Evolutionary conservation across 2,888 invertebrate genomes (phyloP), one percentile per base, ranked within the genome.

Genomic region (Sussaba pulchella): DNA sequence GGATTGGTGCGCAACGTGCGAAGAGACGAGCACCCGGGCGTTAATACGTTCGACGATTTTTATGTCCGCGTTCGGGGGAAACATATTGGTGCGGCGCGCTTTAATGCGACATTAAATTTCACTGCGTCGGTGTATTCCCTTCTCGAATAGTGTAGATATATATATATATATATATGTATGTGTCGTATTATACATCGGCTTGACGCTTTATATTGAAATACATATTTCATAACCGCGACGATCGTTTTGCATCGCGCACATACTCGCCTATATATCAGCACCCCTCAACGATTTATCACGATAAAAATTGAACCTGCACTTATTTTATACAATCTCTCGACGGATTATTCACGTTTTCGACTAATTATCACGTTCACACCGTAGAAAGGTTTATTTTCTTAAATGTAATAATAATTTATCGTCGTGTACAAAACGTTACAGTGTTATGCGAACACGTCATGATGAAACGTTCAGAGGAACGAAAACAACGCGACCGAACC

Each of bases 21-120:
- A 41, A 57, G 26, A 47, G 14, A 24, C 50, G 52, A 54, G 43
- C 69, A 78, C 54, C 72, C 76, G 67, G 80, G 85, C 87, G 87
- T 87, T 89, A 89, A 89, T 88, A 86, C 82, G 84, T 88, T 88
- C 86, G 87, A 88, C 88, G 85, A 89, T 89, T 89, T 90, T 90
- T 89, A 88, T 86, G 84, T 82, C 81, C 84, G 66, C 83, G 77
- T 84, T 84, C 70, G 72, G 72, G 82, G 86, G 31, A 31, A n/a
- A 87, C 87, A 89, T 88, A 89, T 90, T 88, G 89, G 85, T 82
- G 85, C 64, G 74, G 59, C 78, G 43, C 59, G 86, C 85, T 88
- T 88, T 89, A 90, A 90, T 87, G 86, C 85, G 86, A 86, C 88
- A 86, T 90, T 86, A 89, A 89, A 89, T 86, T 88, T 87, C 86